Evolutionary conservation across 2,797 vertebrate species (phyloP).

Genomic region (Spheniscus humboldti): DNA sequence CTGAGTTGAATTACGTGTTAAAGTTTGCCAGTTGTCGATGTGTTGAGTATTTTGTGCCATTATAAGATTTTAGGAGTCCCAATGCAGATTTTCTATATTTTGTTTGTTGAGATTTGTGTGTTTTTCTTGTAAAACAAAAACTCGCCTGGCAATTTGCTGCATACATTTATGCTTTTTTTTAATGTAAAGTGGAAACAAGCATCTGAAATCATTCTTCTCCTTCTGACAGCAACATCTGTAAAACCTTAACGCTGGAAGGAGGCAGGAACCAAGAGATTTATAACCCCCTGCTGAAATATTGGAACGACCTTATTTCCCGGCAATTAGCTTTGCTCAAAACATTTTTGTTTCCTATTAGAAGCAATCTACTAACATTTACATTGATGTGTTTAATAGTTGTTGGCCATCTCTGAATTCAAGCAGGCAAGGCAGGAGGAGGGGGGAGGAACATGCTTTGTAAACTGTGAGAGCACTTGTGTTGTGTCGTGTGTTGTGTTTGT

Average conservation of each 20-base stretch:
- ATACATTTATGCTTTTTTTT: background rate
- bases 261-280: slow-evolving; percentile 52
- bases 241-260: slow-evolving; percentile 49
- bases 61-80: background rate
- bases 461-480: background rate
- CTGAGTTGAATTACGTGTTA: background rate
- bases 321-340: slow-evolving; percentile 64
- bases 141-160: background rate
- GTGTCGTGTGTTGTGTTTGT: background rate
- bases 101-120: background rate
- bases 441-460: background rate
- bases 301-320: slow-evolving; percentile 58
- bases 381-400: slow-evolving; percentile 35
- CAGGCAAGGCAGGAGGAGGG: background rate
- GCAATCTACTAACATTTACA: slow-evolving; percentile 42
- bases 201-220: slow-evolving; percentile 49
- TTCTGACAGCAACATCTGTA: slow-evolving; percentile 63
- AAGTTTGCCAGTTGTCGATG: background rate
- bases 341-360: slow-evolving; percentile 67
- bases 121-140: background rate
- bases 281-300: slow-evolving; percentile 51
- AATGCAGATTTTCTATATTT: background rate
- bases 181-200: slow-evolving; percentile 37
- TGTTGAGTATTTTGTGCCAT: background rate
- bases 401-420: slow-evolving; percentile 28